These are phyloP conservation scores for Argynnis bischoffii DNA, from an alignment of 2,888 invertebrate genomes.

Conservation along the genomic window DNA sequence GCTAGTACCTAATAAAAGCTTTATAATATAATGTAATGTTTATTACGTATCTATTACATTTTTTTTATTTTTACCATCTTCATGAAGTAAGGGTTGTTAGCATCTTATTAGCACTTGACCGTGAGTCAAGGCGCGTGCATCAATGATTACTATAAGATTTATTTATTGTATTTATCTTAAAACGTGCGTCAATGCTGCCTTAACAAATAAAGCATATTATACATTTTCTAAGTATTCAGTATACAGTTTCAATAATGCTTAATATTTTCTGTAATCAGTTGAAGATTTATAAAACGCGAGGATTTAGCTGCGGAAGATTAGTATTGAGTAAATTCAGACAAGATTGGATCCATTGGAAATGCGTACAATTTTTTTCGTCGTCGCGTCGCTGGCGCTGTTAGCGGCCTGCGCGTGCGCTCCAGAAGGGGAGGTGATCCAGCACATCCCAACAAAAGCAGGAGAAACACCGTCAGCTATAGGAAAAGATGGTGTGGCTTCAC, in stretches of 20 bases:
- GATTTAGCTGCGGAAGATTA: slow-evolving; percentile 33
- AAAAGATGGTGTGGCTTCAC: slow-evolving; percentile 68
- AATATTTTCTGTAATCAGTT: slow-evolving; percentile 65
- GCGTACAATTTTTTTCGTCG: slow-evolving; percentile 71
- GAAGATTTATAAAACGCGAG: slow-evolving; percentile 55
- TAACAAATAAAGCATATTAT: slow-evolving; percentile 58
- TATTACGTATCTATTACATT: slow-evolving; percentile 23
- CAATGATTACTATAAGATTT: slow-evolving; percentile 56
- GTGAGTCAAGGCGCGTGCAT: slow-evolving; percentile 58
- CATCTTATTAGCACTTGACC: slow-evolving; percentile 55
- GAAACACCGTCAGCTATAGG: slow-evolving; percentile 75
- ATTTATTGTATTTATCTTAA: slow-evolving; percentile 53
- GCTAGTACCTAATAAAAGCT: not conserved
- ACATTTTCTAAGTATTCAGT: slow-evolving; percentile 58
- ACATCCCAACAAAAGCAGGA: slow-evolving; percentile 67
- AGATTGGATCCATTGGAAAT: slow-evolving; percentile 73
- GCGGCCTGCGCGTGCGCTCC: slow-evolving; percentile 70
- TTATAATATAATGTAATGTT: not conserved
- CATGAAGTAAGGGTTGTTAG: slow-evolving; percentile 55
- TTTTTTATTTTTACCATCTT: slow-evolving; percentile 48
- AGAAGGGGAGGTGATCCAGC: slow-evolving; percentile 68
- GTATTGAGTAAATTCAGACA: slow-evolving; percentile 46
- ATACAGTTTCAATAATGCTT: slow-evolving; percentile 60
- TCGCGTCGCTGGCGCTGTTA: slow-evolving; percentile 72
- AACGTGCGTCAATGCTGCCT: slow-evolving; percentile 62